Base-by-base conservation (phyloP, 2,113 vertebrate genomes). In the Eubucco bourcierii region DNA sequence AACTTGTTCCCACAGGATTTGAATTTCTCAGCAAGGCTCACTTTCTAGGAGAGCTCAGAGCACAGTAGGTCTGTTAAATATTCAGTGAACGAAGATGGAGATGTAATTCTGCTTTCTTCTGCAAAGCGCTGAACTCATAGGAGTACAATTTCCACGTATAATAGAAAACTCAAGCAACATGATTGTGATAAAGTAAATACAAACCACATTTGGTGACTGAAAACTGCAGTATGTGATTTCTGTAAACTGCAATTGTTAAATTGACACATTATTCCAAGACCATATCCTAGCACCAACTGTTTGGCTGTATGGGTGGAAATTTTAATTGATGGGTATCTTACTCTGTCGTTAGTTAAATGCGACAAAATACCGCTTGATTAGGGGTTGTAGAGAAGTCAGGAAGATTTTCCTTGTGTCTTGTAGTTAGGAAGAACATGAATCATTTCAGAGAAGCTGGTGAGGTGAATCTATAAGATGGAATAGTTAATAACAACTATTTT, bases 361-460 rank as follows among this genome's bases (percentile, higher is more conserved):
- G 47, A 55, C 37, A 88, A 71, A 85, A 25, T 34, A 76, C 18
- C 1, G 0, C 64, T 60, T 25, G 52, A 71, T 28, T 29, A 29
- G 28, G 77, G 8, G 20, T 12, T 71, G 58, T 63, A 27, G 17
- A 31, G 67, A 63, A 46, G 46, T 76, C 6, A 1, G 25, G 28
- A 24, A 34, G 66, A 19, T 41, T 66, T 88, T 56, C 39, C 52
- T 47, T 29, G 16, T 24, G 10, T 37, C 56, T 63, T 0, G 0
- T 27, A 60, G 39, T 33, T 24, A 67, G 58, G 55, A 80, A 60
- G 31, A 74, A 44, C 4, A 18, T 0, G 0, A 46, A 20, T 21
- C 1, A 6, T 77, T 81, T 73, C 67, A 29, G 71, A 90, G 67
- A 70, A 84, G 24, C 24, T 15, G 46, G 8, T 23, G 13, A 73